Base-by-base conservation (phyloP, 1,140 invertebrate species). In the Prorops nasuta region DNA sequence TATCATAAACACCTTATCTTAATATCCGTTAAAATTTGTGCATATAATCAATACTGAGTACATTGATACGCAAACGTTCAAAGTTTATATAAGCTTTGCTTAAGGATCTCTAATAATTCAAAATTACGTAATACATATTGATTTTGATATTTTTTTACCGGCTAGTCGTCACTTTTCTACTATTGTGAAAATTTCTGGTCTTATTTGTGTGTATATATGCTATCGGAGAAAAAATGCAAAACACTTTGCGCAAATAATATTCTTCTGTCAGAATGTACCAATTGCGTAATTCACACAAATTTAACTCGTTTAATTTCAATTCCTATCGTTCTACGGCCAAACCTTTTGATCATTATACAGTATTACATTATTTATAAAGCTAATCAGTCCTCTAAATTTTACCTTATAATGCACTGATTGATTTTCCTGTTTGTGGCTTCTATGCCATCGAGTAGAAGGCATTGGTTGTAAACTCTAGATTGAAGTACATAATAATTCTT, bases 391-490 rank as follows among this genome's bases (percentile, higher is more conserved):
- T 21, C 21, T 15, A 18, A 1, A 41, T 6, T 20, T 41, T 20
- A 20, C 6, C 3, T 15, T n/a, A 4, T 28, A 28, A 28, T 28
- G 24, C 46, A 45, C 44, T 54, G 45, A 60, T 59, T 53, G 51
- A 58, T 63, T 56, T 64, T 58, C 48, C 49, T 40, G 54, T 52
- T 63, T 67, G 57, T 53, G 51, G 67, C 55, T 47, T 61, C 44
- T 50, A 60, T 47, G 63, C 55, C 56, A 65, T 49, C 53, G 60
- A 61, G 49, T 53, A 56, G 24, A 69, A 64, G 66, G 63, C 65
- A 69, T 62, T 53, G 48, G 52, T 64, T 54, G 50, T 49, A 16
- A 28, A 4, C 4, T 28, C 10, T 4, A 6, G 4, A 6, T 6
- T 6, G 14, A 21, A 4, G 24, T 28, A 28, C 24, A 28, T 28